Base-by-base conservation (phyloP, 2,113 vertebrate genomes). In the Anarrhichthys ocellatus region DNA sequence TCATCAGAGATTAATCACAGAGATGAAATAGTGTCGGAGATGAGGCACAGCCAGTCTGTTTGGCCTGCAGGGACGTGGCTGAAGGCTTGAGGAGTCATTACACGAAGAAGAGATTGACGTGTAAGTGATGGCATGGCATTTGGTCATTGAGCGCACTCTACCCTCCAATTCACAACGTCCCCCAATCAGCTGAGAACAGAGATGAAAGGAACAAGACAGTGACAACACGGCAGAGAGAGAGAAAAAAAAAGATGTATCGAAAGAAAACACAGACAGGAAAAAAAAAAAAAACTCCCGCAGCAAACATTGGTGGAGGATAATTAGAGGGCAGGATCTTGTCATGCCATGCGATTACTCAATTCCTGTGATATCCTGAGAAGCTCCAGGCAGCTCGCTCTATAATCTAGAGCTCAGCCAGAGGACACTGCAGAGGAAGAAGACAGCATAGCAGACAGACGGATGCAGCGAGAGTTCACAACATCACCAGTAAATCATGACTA, bases 261-360 rank as follows among this genome's bases (percentile, higher is more conserved):
- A 76, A 73, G 73, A 87, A 81, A 75, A 86, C 65, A 85, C 18
- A 59, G 79, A 74, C 69, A 44, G 72, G 20, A 6, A 34, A 48
- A 73, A 6, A 22, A 50, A 54, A 77, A 70, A 82, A 82, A 75
- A 80, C 5, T 76, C 68, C 76, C 32, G 61, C 56, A 52, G 80
- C 73, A 81, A 90, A 92, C 89, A 91, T 85, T 83, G 90, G 44
- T 65, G 36, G 68, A 65, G 77, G 83, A 91, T 94, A 94, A 96
- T 95, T 94, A 95, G 87, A 95, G 92, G 93, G 94, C 73, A 91
- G 87, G 80, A 85, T 90, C 78, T 61, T 92, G 84, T 94, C 92
- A 84, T 94, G 90, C 89, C 86, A 87, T 82, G 86, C 73, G 82
- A 93, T 94, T 92, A 92, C 91, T 90, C 91, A 90, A 91, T 91